A percentile compares a stretch with the other conserved stretches of the same genome.
Evolutionary conservation across 1,140 invertebrate species (phyloP).

Genomic region (Lordiphosa collinella): DNA sequence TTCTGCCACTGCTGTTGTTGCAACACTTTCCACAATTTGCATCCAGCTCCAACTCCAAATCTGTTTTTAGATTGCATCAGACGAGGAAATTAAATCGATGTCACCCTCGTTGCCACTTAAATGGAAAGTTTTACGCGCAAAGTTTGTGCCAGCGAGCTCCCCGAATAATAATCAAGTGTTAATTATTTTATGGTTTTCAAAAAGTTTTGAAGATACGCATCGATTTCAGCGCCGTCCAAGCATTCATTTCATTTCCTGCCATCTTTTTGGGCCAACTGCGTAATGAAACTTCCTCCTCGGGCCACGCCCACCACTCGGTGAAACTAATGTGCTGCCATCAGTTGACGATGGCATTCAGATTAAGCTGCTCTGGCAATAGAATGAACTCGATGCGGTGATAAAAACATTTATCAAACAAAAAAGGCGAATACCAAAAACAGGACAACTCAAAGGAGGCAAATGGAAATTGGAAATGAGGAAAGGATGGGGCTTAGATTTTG

Average conservation of each 20-base stretch:
- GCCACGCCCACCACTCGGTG: not conserved
- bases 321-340: conserved; percentile 78
- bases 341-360: conserved; percentile 79
- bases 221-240: conserved; percentile 45
- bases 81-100: conserved; percentile 57
- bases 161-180: conserved; percentile 77
- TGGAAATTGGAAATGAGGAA: not conserved
- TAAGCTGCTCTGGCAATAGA: conserved; percentile 74
- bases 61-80: conserved; percentile 60
- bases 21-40: conserved; percentile 63
- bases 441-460: not conserved
- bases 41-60: conserved; percentile 46
- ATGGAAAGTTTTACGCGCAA: conserved; percentile 22
- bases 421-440: not conserved
- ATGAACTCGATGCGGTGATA: conserved; percentile 79
- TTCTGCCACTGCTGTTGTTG: conserved; percentile 15
- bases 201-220: conserved; percentile 75
- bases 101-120: conserved; percentile 58
- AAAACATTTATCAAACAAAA: conserved; percentile 79
- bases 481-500: conserved; percentile 6
- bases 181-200: conserved; percentile 79
- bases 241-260: conserved; percentile 65
- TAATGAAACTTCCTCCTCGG: too few species aligned
- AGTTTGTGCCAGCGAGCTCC: conserved; percentile 52
- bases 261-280: too few species aligned